phyloP scores from a whole-genome alignment of 2,888 invertebrate genomes.

The Acleris holmiana region DNA sequence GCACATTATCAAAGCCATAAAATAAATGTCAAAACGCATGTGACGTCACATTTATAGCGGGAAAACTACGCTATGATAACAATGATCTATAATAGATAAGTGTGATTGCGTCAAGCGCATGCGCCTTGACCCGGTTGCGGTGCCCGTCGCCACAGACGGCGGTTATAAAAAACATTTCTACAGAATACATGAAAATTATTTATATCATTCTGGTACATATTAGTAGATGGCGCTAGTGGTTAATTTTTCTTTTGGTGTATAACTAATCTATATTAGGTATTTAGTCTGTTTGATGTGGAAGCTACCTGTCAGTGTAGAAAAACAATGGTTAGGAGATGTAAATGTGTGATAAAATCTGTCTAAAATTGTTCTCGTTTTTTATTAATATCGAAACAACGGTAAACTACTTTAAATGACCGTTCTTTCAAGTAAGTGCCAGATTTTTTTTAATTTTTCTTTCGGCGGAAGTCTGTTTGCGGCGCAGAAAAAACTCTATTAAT shows the following conservation, averaged over 20 bases:
- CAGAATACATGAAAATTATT: conserved; percentile 4
- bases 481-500: conserved; percentile 30
- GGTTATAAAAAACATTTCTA: conserved; percentile 23
- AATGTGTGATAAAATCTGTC: too few species aligned
- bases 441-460: conserved; percentile 21
- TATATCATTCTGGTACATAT: too few species aligned
- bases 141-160: conserved; percentile 27
- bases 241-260: too few species aligned
- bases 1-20: neutral
- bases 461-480: conserved; percentile 27
- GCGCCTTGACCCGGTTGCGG: conserved; percentile 31
- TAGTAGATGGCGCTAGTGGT: too few species aligned
- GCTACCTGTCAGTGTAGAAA: too few species aligned
- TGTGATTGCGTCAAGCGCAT: conserved; percentile 28
- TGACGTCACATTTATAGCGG: conserved; percentile 9
- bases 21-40: neutral
- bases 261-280: too few species aligned
- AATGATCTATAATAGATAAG: conserved; percentile 36
- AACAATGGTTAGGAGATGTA: too few species aligned
- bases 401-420: neutral
- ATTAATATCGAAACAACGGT: too few species aligned
- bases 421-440: conserved; percentile 10
- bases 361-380: too few species aligned
- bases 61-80: conserved; percentile 29
- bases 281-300: too few species aligned